These are phyloP conservation scores for Diogma glabrata DNA, from an alignment of 2,888 invertebrate species.

Conservation along the genomic window DNA sequence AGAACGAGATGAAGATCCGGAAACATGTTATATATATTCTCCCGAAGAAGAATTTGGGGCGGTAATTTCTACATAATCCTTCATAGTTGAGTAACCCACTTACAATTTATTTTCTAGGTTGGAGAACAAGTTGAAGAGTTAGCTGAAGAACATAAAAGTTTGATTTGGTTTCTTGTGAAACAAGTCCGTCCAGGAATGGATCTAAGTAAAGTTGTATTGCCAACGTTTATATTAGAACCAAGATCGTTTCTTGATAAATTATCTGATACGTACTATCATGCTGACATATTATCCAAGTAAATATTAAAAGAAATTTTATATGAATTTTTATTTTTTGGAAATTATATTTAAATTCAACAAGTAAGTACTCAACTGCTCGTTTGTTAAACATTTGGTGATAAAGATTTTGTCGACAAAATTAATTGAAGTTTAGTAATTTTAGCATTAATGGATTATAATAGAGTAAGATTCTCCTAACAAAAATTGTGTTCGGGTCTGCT, in stretches of 20 bases:
- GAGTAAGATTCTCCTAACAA: no score
- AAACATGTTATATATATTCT: conserved; percentile 47
- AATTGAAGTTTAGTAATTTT: no score
- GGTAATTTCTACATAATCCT: conserved; percentile 26
- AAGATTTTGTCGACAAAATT: no score
- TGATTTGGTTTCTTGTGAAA: conserved; percentile 89
- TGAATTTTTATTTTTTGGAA: conserved; percentile 9
- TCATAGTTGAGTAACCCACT: background rate
- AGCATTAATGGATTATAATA: no score
- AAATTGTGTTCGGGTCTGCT: no score
- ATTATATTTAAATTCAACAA: no score
- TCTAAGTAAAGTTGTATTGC: conserved; percentile 69
- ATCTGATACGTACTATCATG: conserved; percentile 88
- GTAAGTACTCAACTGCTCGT: no score
- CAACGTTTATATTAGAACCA: conserved; percentile 89
- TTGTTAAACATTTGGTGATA: no score
- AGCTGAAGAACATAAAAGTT: conserved; percentile 87
- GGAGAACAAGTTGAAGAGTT: conserved; percentile 85
- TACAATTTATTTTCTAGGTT: conserved; percentile 45
- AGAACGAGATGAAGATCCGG: conserved; percentile 37
- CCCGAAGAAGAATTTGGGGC: conserved; percentile 49
- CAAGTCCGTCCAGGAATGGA: conserved; percentile 96
- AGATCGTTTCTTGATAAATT: conserved; percentile 88
- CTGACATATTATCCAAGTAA: conserved; percentile 75
- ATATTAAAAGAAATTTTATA: conserved; percentile 21